Evolutionary conservation across 1,140 invertebrate species (phyloP), one percentile per base, ranked within the genome.

Genomic region (Geopemphigus sp.): DNA sequence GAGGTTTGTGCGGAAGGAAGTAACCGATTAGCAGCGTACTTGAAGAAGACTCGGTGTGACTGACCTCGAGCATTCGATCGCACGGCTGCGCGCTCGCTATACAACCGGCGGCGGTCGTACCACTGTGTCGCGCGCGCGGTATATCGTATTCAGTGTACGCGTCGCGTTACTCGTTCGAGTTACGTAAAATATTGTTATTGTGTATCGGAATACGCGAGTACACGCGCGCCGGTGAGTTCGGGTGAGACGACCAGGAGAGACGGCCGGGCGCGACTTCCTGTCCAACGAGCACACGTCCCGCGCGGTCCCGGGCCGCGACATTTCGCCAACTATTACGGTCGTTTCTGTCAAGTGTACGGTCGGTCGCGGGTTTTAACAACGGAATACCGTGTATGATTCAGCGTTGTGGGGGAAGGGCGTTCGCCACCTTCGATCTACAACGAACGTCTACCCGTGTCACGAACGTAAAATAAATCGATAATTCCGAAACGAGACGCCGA

Each of bases 1-100:
- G n/a, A n/a, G n/a, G n/a, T n/a, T n/a, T 10, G 39, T 68, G 56
- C 70, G 70, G 50, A 73, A 72, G 68, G 68, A 72, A 56, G 50
- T 29, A 12, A 66, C 39, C 64, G 64, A 66, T 66, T 66, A 45
- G 39, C 32, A 19, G 32, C 39, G 32, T n/a, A 66, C 64, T 8
- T n/a, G 32, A 59, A 59, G 3, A 24, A 59, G 24, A 59, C 57
- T 22, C 5, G 47, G 47, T 47, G 66, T 53, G 47, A 70, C 22
- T 53, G 66, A 70, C 66, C 66, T 70, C 39, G 1, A 15, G 5
- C 47, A 45, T n/a, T n/a, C n/a, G n/a, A n/a, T n/a, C n/a, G n/a
- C n/a, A n/a, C n/a, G n/a, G n/a, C n/a, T n/a, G n/a, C n/a, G n/a
- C n/a, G n/a, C n/a, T n/a, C n/a, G n/a, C n/a, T n/a, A n/a, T n/a